phyloP scores from a whole-genome alignment of 2,888 invertebrate species.

The Trichopoda pennipes region DNA sequence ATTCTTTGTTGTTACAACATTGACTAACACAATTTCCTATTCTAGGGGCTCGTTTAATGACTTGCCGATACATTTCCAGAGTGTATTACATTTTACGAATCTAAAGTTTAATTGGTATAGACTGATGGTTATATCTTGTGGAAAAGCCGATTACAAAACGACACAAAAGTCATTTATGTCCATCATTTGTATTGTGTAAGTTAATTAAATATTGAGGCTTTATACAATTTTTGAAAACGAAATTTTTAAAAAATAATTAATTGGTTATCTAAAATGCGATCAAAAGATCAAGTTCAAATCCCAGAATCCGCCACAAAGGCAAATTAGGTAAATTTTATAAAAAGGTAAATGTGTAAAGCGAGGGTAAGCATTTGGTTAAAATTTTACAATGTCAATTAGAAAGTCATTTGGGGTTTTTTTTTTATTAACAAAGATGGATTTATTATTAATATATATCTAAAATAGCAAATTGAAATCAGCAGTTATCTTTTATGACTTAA shows the following conservation, averaged over 20 bases:
- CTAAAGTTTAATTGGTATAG: conserved; percentile 34
- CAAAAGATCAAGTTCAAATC: background rate
- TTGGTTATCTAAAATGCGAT: conserved; percentile 14
- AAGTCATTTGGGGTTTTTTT: conserved; percentile 19
- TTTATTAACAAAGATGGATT: conserved; percentile 1
- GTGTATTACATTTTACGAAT: conserved; percentile 41
- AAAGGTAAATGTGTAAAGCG: conserved; percentile 35
- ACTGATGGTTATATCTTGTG: conserved; percentile 38
- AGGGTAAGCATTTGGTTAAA: conserved; percentile 41
- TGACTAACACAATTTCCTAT: conserved; percentile 70
- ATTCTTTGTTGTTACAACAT: conserved; percentile 62
- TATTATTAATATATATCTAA: background rate
- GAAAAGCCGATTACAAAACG: conserved; percentile 46
- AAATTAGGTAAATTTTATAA: conserved; percentile 23
- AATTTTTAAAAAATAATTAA: conserved; percentile 1
- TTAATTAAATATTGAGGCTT: conserved; percentile 44
- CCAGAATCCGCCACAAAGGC: background rate
- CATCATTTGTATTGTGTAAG: conserved; percentile 57
- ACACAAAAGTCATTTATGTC: conserved; percentile 15
- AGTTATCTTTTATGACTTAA: background rate
- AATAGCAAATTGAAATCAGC: conserved; percentile 1
- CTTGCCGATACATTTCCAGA: conserved; percentile 62
- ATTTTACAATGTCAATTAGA: conserved; percentile 7
- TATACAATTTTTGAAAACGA: conserved; percentile 32
- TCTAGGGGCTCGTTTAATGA: conserved; percentile 69